Percentiles rank a stretch among this genome's conserved stretches.
Evolutionary conservation across 2,113 vertebrate genomes (phyloP).

Genomic region (Phaethon lepturus): DNA sequence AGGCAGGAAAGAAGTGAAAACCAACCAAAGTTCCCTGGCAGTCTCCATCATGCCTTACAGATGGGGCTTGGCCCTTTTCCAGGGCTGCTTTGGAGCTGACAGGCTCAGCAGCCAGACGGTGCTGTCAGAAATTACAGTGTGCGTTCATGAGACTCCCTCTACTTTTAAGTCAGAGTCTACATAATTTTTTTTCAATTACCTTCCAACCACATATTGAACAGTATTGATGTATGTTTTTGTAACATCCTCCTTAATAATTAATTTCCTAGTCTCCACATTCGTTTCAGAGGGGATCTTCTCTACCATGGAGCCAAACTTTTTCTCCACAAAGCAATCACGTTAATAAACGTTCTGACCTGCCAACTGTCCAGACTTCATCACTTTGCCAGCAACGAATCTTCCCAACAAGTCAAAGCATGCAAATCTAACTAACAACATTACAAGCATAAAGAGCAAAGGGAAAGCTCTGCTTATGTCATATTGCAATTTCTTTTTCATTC

Average conservation of each 20-base stretch:
- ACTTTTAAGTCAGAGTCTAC: conserved; percentile 52
- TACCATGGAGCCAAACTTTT: conserved; percentile 31
- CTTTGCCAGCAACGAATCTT: conserved; percentile 23
- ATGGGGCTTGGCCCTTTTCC: conserved; percentile 15
- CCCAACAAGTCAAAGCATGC: background rate
- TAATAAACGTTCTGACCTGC: conserved; percentile 7
- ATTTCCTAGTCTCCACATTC: conserved; percentile 34
- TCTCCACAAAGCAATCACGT: background rate
- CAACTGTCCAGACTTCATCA: background rate
- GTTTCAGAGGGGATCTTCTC: conserved; percentile 38
- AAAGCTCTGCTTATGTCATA: background rate
- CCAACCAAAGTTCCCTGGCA: background rate
- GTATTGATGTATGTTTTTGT: conserved; percentile 46
- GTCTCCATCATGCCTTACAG: background rate
- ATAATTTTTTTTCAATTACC: conserved; percentile 62
- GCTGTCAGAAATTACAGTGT: conserved; percentile 23
- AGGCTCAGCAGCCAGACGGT: conserved; percentile 7
- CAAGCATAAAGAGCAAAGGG: background rate
- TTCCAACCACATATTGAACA: conserved; percentile 66
- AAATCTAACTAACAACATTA: background rate
- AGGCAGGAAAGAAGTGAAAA: background rate
- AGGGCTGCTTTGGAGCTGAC: background rate
- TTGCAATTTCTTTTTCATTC: background rate
- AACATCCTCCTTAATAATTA: conserved; percentile 69
- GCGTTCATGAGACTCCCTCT: conserved; percentile 29